These are phyloP conservation scores for Eciton burchellii DNA, from an alignment of 1,140 invertebrate genomes.

Conservation along the genomic window DNA sequence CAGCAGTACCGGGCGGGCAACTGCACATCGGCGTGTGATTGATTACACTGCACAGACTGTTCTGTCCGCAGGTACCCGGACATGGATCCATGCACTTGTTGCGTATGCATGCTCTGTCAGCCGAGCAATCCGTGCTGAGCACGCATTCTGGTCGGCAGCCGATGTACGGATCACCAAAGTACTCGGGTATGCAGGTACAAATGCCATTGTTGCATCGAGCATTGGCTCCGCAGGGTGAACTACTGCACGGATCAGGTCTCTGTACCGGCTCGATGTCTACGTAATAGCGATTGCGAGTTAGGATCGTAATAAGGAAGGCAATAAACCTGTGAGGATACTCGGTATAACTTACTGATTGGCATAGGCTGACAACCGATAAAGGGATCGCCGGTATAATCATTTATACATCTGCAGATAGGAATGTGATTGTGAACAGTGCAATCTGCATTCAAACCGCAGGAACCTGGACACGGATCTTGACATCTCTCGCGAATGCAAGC, in stretches of 20 bases:
- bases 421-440: conserved; percentile 83
- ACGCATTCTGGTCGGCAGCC: conserved; percentile 90
- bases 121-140: conserved; percentile 88
- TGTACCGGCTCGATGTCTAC: not conserved
- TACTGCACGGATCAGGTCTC: conserved; percentile 76
- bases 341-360: conserved; percentile 71
- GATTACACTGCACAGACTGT: conserved; percentile 89
- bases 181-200: conserved; percentile 84
- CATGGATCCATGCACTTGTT: conserved; percentile 88
- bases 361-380: conserved; percentile 85
- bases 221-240: conserved; percentile 86
- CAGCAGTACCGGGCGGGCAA: conserved; percentile 89
- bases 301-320: conserved; percentile 1
- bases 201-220: conserved; percentile 85
- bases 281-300: not conserved
- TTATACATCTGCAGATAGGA: conserved; percentile 83
- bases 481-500: conserved; percentile 91
- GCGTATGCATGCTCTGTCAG: conserved; percentile 87
- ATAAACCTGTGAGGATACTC: not conserved
- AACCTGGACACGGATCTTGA: conserved; percentile 89
- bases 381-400: conserved; percentile 86
- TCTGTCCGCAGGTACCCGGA: conserved; percentile 88
- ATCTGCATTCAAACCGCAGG: conserved; percentile 82
- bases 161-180: conserved; percentile 82
- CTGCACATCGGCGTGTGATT: conserved; percentile 90